Evolutionary conservation across 2,888 invertebrate genomes (phyloP), one percentile per base, ranked within the genome.

Genomic region (Dolichopus griseipennis): DNA sequence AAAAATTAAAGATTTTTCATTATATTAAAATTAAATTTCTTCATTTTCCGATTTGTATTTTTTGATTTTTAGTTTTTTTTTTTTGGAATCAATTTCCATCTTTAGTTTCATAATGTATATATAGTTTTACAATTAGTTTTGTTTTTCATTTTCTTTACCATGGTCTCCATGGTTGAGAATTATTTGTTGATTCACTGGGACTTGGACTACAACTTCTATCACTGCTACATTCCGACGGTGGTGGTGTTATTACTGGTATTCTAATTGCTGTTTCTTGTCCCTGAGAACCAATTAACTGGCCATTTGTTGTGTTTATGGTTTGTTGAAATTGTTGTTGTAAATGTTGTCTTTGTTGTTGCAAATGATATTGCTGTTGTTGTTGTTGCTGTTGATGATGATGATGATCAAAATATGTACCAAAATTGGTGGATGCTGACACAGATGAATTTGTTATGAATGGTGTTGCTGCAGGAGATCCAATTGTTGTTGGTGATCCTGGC

Each of bases 151-250:
- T n/a, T n/a, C n/a, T n/a, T 80, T 78, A 81, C 80, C 80, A 81
- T 67, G 80, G 80, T 69, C 80, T 77, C 80, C 80, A 81, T 73
- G 81, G 77, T 69, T 73, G 75, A 70, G 77, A 75, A 34, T 61
- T 62, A 65, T 12, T 21, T 52, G 52, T 52, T 9, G 76, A 74
- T 66, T 80, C 80, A 70, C 81, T 81, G 34, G 78, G 80, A 6
- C 79, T 78, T 34, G 80, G 80, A 71, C 81, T 81, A 72, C 74
- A 79, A 66, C 75, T 77, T 69, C 80, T 79, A 69, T 78, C 80
- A 71, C 76, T 75, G 70, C 80, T 79, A 70, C 79, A 81, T 71
- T 81, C 80, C 27, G 80, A 81, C 0, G 81, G 81, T 5, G 80
- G 80, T 18, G 80, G 81, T 7, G 81, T 81, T 12, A 79, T 76